Conservation (phyloP, 2,888 invertebrate genomes). For the Chironomus riparius region DNA sequence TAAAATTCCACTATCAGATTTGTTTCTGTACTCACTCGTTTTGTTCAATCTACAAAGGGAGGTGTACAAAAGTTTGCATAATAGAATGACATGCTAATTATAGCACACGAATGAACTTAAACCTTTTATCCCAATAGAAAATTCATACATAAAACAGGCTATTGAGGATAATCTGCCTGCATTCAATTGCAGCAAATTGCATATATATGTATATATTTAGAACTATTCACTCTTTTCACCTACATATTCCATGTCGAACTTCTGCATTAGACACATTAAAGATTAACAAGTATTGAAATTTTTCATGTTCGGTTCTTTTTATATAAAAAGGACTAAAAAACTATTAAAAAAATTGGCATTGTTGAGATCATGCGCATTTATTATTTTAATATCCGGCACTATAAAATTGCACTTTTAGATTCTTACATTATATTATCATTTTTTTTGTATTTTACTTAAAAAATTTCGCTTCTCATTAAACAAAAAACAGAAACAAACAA, state of each 20-base stretch:
- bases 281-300: conserved; percentile 13
- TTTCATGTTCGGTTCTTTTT: too few relatives aligned
- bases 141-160: not conserved
- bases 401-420: not conserved
- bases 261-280: conserved; percentile 20
- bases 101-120: not conserved
- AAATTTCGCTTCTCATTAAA: too few relatives aligned
- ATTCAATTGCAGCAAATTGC: not conserved
- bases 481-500: too few relatives aligned
- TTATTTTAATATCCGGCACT: not conserved
- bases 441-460: too few relatives aligned
- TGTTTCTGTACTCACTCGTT: not conserved
- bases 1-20: not conserved
- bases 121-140: not conserved
- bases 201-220: not conserved
- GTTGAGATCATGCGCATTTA: conserved; percentile 20
- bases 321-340: not conserved
- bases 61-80: not conserved
- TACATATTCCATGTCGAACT: not conserved
- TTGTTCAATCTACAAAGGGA: not conserved
- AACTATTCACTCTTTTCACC: not conserved
- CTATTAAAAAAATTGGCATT: not conserved
- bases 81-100: conserved; percentile 1
- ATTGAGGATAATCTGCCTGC: not conserved
- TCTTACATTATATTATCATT: not conserved